phyloP scores from a whole-genome alignment of 2,113 vertebrate species.

The Boulengeromyrus knoepffleri region DNA sequence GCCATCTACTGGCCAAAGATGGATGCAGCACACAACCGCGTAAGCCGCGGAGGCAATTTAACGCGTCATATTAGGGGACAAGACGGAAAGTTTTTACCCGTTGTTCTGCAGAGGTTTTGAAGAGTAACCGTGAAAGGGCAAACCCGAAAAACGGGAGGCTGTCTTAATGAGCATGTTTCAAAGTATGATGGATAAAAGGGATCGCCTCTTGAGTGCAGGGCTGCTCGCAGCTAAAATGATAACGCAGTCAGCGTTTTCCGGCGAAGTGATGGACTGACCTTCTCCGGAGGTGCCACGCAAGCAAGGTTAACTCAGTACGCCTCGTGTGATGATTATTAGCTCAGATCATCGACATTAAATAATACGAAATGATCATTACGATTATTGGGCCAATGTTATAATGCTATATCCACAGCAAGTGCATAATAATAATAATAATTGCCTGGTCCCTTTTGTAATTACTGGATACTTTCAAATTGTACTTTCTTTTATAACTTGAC shows the following conservation, averaged over 20 bases:
- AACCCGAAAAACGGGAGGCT: neutral
- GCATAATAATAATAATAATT: slow-evolving; percentile 1
- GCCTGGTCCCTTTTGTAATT: neutral
- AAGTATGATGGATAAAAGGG: neutral
- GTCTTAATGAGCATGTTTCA: neutral
- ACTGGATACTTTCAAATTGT: neutral
- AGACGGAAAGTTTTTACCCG: neutral
- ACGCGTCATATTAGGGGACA: neutral
- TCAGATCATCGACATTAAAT: neutral
- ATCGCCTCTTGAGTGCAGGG: neutral
- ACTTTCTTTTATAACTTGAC: neutral
- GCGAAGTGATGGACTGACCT: neutral
- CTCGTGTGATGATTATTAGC: neutral
- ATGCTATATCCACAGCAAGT: neutral
- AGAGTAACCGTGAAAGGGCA: neutral
- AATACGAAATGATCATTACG: neutral
- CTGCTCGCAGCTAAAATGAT: neutral
- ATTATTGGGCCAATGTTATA: neutral
- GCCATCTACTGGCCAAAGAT: neutral
- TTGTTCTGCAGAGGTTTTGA: neutral
- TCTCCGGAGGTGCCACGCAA: neutral
- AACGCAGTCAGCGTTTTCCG: neutral
- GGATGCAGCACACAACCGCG: neutral
- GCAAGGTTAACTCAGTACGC: neutral
- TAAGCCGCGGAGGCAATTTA: neutral